Base-by-base conservation (phyloP, 2,113 vertebrate species). In the Steatornis caripensis region DNA sequence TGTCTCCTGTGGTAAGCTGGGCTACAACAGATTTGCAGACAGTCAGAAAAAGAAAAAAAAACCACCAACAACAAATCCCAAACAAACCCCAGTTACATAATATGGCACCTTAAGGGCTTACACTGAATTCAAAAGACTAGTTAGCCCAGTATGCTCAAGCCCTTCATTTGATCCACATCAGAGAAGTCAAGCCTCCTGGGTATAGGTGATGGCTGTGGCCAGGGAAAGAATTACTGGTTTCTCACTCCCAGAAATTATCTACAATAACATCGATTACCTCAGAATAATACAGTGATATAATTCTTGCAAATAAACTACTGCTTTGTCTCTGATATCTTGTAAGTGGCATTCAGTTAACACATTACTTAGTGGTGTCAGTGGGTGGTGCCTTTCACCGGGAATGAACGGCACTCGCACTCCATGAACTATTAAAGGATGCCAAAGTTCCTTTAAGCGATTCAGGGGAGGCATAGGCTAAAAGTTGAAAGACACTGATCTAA, bases 211-310 rank as follows among this genome's bases (percentile, higher is more conserved):
- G n/a, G 17, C 39, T 72, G n/a, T 41, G 45, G 18, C 36, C 51
- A 60, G 51, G 30, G 43, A 58, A 71, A 32, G 34, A 71, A 54
- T 30, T n/a, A 45, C 37, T 51, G 9, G 22, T 53, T 79, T 54
- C 18, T 66, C 46, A 43, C 39, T 60, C 58, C 10, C 26, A 54
- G 71, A 62, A 71, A 53, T 65, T 12, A 43, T 9, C 53, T 74
- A 37, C 27, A 37, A 8, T 17, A 81, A 11, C 48, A 61, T 9
- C 0, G 0, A 5, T 1, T 24, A 22, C 20, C 37, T 55, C 68
- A 57, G 53, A 84, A 82, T 24, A 66, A 48, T 15, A 54, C 30
- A 45, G 9, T 58, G 48, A 26, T 17, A 6, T 5, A 57, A 10
- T 9, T 24, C 51, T 15, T 32, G 54, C 36, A 61, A 30, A 45